These are phyloP conservation scores for Tiliqua scincoides DNA, from an alignment of 2,113 vertebrate species.

Conservation along the genomic window DNA sequence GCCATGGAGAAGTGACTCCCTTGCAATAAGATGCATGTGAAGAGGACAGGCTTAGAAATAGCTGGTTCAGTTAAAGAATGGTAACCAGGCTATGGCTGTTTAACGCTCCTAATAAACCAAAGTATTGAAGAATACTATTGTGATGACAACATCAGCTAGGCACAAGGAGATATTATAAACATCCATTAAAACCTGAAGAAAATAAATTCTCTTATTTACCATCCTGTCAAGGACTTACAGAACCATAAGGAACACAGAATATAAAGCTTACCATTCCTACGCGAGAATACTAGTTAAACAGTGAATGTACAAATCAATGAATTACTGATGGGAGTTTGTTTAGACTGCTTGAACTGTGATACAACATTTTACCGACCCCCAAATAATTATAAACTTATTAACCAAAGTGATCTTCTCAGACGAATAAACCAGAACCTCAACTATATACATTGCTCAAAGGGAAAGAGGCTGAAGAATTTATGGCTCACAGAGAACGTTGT, in stretches of 20 bases:
- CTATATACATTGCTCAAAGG: conserved; percentile 66
- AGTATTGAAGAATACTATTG: conserved; percentile 4
- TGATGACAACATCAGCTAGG: background rate
- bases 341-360: conserved; percentile 47
- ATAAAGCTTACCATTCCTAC: conserved; percentile 51
- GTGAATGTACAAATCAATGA: conserved; percentile 41
- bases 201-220: conserved; percentile 49
- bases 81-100: background rate
- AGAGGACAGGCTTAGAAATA: rapidly evolving
- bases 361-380: conserved; percentile 61
- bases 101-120: background rate
- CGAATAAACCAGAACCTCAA: conserved; percentile 60
- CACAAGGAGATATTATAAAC: background rate
- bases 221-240: conserved; percentile 38
- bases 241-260: conserved; percentile 38
- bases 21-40: background rate
- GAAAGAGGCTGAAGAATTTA: conserved; percentile 55
- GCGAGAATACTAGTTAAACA: conserved; percentile 58
- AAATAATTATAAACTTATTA: conserved; percentile 75
- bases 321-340: conserved; percentile 66
- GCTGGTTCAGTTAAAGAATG: background rate
- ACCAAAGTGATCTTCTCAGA: conserved; percentile 65
- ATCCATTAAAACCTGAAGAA: conserved; percentile 50
- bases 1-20: too few relatives aligned
- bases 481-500: conserved; percentile 64